phyloP scores from a whole-genome alignment of 1,140 invertebrate species.

The Pteromalus puparum region DNA sequence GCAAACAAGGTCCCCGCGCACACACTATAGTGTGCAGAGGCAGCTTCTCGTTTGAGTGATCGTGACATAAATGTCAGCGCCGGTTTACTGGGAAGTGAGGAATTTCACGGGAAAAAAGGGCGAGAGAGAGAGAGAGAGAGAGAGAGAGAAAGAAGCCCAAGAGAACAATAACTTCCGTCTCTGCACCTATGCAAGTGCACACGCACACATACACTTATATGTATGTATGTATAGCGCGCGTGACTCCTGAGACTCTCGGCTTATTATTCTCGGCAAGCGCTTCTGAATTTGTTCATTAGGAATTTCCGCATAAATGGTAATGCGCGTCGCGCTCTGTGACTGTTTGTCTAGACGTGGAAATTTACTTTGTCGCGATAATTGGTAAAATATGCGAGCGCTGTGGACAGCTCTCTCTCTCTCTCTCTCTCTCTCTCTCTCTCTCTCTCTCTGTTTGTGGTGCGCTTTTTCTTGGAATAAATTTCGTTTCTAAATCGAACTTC shows the following conservation, averaged over 20 bases:
- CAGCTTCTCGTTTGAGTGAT: constrained; percentile 7
- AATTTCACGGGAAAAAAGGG: constrained; percentile 30
- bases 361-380: constrained; percentile 1
- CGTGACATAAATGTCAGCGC: constrained; percentile 46
- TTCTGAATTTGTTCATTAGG: constrained; percentile 30
- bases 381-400: background rate
- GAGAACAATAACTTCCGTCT: constrained; percentile 36
- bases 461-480: too few relatives aligned
- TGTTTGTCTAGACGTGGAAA: background rate
- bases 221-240: background rate
- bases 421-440: too few relatives aligned
- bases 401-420: background rate
- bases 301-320: constrained; percentile 19
- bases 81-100: constrained; percentile 43
- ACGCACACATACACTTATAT: background rate
- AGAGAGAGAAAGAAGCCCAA: background rate
- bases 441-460: too few relatives aligned
- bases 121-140: constrained; percentile 7
- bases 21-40: constrained; percentile 3
- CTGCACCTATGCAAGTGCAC: background rate
- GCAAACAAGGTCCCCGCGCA: background rate
- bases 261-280: constrained; percentile 12
- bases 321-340: background rate
- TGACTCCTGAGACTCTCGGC: background rate
- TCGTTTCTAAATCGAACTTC: too few relatives aligned